These are phyloP conservation scores for Taphrorychus bicolor DNA, from an alignment of 2,888 invertebrate genomes.

Conservation along the genomic window DNA sequence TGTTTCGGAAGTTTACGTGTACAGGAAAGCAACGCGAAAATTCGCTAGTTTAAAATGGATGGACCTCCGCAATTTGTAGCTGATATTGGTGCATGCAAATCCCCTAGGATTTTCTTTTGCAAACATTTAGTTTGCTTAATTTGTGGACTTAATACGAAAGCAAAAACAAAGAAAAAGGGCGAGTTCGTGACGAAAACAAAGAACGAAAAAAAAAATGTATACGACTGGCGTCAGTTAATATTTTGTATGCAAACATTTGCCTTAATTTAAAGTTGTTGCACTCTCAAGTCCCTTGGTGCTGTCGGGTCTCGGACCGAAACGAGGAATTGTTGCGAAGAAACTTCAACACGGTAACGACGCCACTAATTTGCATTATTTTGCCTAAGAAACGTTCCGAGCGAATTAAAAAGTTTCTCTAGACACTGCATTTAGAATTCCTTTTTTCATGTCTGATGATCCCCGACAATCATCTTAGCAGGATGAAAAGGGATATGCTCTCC, in stretches of 20 bases:
- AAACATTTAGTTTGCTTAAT: not conserved
- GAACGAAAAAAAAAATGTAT: not conserved
- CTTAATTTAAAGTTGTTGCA: not conserved
- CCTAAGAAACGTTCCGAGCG: not conserved
- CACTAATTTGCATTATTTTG: not conserved
- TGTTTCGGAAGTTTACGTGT: not conserved
- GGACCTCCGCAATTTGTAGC: not conserved
- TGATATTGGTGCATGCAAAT: not conserved
- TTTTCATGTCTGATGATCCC: too few relatives aligned
- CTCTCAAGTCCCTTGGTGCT: not conserved
- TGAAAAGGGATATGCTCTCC: too few relatives aligned
- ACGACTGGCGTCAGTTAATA: not conserved
- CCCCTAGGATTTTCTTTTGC: too few relatives aligned
- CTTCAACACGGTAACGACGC: not conserved
- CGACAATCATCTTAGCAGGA: too few relatives aligned
- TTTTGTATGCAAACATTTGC: not conserved
- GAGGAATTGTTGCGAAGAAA: not conserved
- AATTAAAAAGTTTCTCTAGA: not conserved
- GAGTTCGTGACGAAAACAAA: not conserved
- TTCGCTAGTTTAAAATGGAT: not conserved
- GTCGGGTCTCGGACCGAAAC: not conserved
- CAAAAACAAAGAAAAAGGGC: not conserved
- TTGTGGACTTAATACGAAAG: not conserved
- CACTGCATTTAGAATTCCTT: too few relatives aligned
- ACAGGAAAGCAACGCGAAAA: not conserved